These are phyloP conservation scores for Cryptosula pallasiana DNA, from an alignment of 2,888 invertebrate species.

Conservation along the genomic window DNA sequence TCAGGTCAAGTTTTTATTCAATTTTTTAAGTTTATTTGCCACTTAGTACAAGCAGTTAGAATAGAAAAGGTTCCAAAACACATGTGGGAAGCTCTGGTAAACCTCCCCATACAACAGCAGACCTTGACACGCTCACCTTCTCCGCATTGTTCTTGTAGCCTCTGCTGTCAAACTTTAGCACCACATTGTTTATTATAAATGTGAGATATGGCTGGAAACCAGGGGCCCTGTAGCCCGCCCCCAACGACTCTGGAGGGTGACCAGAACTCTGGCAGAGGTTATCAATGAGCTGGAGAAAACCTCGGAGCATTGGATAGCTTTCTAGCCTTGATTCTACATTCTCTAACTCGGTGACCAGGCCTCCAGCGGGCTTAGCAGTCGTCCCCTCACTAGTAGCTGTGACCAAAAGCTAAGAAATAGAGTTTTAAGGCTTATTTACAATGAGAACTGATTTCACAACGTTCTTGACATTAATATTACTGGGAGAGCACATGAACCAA, in stretches of 20 bases:
- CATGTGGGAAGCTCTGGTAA: too few species aligned
- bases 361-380: constrained; percentile 6
- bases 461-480: too few species aligned
- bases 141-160: constrained; percentile 74
- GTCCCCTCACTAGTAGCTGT: background rate
- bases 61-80: too few species aligned
- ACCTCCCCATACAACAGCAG: background rate
- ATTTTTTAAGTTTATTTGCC: too few species aligned
- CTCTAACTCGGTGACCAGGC: constrained; percentile 64
- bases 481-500: too few species aligned
- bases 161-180: constrained; percentile 72
- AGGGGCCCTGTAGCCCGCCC: constrained; percentile 73
- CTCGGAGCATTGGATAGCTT: constrained; percentile 79
- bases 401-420: background rate
- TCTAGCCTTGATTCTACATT: constrained; percentile 87
- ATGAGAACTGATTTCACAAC: too few species aligned
- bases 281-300: constrained; percentile 68
- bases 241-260: constrained; percentile 57
- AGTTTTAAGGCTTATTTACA: too few species aligned
- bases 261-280: constrained; percentile 25
- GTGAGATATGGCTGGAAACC: constrained; percentile 85
- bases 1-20: too few species aligned
- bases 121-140: constrained; percentile 54
- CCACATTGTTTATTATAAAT: constrained; percentile 72
- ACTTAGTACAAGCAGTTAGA: too few species aligned